phyloP scores from a whole-genome alignment of 2,888 invertebrate genomes.

The Synergus umbraculus region DNA sequence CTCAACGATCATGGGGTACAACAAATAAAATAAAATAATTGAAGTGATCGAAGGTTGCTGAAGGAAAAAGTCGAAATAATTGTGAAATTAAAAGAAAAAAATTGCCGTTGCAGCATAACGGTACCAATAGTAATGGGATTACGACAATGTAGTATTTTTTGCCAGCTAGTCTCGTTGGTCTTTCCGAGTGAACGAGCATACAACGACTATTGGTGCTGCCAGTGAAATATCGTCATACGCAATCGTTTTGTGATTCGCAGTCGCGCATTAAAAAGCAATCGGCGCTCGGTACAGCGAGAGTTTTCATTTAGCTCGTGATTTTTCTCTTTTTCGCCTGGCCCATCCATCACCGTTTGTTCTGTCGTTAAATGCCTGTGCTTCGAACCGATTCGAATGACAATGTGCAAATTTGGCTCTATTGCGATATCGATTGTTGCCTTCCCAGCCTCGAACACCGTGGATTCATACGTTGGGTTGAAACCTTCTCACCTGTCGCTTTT shows the following conservation, averaged over 20 bases:
- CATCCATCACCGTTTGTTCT: constrained; percentile 55
- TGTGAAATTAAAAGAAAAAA: neutral
- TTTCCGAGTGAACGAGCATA: constrained; percentile 26
- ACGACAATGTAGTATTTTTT: constrained; percentile 36
- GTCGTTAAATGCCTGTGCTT: constrained; percentile 51
- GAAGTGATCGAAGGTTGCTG: neutral
- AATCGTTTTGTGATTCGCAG: constrained; percentile 39
- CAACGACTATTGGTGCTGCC: constrained; percentile 11
- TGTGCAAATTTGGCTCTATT: constrained; percentile 55
- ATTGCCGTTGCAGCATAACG: neutral
- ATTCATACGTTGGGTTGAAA: constrained; percentile 41
- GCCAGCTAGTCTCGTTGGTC: neutral
- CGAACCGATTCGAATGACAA: constrained; percentile 48
- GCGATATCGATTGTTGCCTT: constrained; percentile 50
- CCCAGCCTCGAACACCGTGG: constrained; percentile 35
- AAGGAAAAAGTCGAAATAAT: neutral
- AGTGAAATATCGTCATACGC: constrained; percentile 32
- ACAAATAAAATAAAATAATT: neutral
- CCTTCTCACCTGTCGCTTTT: constrained; percentile 43
- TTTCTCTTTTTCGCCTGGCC: constrained; percentile 47
- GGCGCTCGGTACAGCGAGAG: constrained; percentile 31
- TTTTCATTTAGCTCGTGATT: constrained; percentile 48
- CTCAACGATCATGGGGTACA: neutral
- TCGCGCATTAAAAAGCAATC: constrained; percentile 40
- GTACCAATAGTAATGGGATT: constrained; percentile 6